Evolutionary conservation across 1,140 invertebrate species (phyloP).

Genomic region (Bradynema listronoti): DNA sequence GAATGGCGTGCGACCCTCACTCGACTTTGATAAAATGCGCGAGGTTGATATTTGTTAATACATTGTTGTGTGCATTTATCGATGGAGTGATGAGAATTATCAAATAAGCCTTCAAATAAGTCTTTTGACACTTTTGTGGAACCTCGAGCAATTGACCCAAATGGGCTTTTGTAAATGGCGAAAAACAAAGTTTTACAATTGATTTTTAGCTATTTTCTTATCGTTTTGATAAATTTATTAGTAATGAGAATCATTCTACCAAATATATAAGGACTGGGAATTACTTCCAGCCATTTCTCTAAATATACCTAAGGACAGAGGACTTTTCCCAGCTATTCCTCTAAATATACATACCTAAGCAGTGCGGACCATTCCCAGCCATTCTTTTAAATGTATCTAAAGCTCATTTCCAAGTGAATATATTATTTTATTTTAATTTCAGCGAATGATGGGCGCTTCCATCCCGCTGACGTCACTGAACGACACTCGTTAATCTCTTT

Average conservation of each 20-base stretch:
- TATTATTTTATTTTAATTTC: neutral
- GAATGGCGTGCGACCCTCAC: constrained; percentile 32
- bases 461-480: no score
- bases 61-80: constrained; percentile 2
- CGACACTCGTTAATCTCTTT: no score
- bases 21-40: constrained; percentile 47
- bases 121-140: no score
- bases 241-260: no score
- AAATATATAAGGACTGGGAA: no score
- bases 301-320: neutral
- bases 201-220: no score
- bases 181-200: constrained; percentile 1
- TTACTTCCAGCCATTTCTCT: no score
- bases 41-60: constrained; percentile 24
- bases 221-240: no score
- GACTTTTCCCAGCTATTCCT: neutral
- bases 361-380: neutral
- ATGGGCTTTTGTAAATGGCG: neutral
- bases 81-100: constrained; percentile 5
- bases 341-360: neutral
- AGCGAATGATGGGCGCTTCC: constrained; percentile 12
- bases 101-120: no score
- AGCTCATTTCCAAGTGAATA: neutral
- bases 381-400: neutral
- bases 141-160: neutral